Percentiles rank a stretch among this genome's conserved stretches.
Conservation (phyloP, 2,797 vertebrate genomes). For the Echiichthys vipera region DNA sequence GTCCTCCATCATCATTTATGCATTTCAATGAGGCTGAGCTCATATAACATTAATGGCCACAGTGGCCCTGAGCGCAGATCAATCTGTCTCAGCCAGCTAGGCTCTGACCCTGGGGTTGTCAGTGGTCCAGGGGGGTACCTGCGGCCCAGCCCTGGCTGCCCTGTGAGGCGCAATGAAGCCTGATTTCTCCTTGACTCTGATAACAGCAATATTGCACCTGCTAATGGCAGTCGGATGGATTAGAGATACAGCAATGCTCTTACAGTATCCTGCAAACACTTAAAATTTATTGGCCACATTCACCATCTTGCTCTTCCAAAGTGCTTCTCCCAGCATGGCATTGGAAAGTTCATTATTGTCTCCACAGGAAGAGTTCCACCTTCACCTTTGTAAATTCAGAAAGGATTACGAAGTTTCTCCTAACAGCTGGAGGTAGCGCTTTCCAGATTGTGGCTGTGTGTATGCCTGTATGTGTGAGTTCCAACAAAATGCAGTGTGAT, state of each 20-base stretch:
- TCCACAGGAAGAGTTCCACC: conserved; percentile 31
- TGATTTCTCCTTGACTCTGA: conserved; percentile 20
- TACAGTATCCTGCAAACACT: conserved; percentile 3
- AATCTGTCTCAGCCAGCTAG: conserved; percentile 9
- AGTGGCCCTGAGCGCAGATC: conserved; percentile 44
- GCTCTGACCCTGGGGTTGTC: conserved; percentile 19
- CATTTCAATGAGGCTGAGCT: conserved; percentile 60
- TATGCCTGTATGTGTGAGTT: conserved; percentile 19
- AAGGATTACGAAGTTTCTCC: conserved; percentile 18
- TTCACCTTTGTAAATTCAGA: conserved; percentile 28
- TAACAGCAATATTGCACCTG: conserved; percentile 44
- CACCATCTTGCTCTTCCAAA: conserved; percentile 28
- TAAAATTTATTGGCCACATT: conserved; percentile 28
- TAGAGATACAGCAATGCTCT: conserved; percentile 21
- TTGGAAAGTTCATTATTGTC: conserved; percentile 68
- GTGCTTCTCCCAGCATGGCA: conserved; percentile 41
- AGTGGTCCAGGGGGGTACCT: conserved; percentile 4
- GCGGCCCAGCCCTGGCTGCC: not conserved
- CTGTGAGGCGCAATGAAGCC: not conserved
- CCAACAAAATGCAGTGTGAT: conserved; percentile 3
- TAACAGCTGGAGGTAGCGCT: conserved; percentile 31
- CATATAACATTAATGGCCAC: conserved; percentile 84
- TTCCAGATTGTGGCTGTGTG: conserved; percentile 18
- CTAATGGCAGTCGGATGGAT: conserved; percentile 51
- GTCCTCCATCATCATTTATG: conserved; percentile 67